Percentiles rank a stretch among this genome's conserved stretches.
Evolutionary conservation across 2,113 vertebrate species (phyloP).

Genomic region (Poeciliopsis retropinna): DNA sequence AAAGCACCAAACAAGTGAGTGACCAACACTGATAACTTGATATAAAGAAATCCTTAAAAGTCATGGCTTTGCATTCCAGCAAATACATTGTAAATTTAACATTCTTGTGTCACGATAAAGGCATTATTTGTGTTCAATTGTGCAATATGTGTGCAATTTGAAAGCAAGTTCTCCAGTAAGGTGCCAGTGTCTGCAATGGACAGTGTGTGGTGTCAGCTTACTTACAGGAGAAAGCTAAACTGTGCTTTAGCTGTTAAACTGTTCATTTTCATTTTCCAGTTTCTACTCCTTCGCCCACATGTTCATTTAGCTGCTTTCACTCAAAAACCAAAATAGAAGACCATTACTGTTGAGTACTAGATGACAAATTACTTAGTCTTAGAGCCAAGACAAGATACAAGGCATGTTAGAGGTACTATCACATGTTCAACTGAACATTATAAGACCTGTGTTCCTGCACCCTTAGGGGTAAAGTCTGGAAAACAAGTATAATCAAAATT

Average conservation of each 20-base stretch:
- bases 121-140: not conserved
- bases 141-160: not conserved
- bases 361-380: not conserved
- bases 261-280: not conserved
- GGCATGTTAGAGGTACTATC: not conserved
- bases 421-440: not conserved
- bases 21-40: not conserved
- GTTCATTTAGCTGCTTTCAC: not conserved
- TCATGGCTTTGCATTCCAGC: not conserved
- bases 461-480: not conserved
- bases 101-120: not conserved
- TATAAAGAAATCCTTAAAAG: not conserved
- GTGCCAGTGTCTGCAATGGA: not conserved
- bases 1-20: not conserved
- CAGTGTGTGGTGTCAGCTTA: not conserved
- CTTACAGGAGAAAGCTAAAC: not conserved
- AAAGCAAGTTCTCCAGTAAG: too few species aligned
- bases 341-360: not conserved
- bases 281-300: not conserved
- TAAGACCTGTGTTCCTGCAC: not conserved
- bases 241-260: not conserved
- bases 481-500: not conserved
- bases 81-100: not conserved
- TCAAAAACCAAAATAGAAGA: not conserved
- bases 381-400: not conserved